phyloP scores from a whole-genome alignment of 2,113 vertebrate species.

The Callorhinus ursinus region DNA sequence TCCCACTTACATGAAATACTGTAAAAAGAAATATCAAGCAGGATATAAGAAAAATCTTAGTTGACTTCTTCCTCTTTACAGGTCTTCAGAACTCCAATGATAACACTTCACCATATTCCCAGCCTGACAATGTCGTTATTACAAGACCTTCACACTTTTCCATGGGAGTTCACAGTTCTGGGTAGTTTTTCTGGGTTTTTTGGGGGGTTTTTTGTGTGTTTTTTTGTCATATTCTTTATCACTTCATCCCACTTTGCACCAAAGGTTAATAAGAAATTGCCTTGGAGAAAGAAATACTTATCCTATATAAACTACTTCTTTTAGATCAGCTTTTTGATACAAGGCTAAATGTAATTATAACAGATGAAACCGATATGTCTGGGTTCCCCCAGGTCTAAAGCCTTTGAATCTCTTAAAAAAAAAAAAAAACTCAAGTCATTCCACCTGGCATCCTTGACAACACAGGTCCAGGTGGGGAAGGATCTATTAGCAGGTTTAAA shows the following conservation, averaged over 20 bases:
- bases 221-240: background rate
- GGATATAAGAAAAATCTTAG: background rate
- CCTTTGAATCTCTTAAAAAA: background rate
- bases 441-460: slow-evolving; percentile 3
- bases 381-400: background rate
- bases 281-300: background rate
- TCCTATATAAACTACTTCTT: background rate
- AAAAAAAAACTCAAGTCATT: background rate
- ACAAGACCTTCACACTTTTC: background rate
- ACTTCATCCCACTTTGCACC: background rate
- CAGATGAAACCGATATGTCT: fast-evolving
- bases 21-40: background rate
- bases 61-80: background rate
- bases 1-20: background rate
- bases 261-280: background rate
- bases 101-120: background rate
- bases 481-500: slow-evolving; percentile 5
- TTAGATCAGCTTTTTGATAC: background rate
- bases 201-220: background rate
- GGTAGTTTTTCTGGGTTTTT: background rate
- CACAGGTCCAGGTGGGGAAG: background rate
- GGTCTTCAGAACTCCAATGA: background rate
- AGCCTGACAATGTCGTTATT: background rate
- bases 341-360: background rate
- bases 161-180: background rate